Evolutionary conservation across 2,113 vertebrate species (phyloP).

Genomic region (Holacanthus passer): DNA sequence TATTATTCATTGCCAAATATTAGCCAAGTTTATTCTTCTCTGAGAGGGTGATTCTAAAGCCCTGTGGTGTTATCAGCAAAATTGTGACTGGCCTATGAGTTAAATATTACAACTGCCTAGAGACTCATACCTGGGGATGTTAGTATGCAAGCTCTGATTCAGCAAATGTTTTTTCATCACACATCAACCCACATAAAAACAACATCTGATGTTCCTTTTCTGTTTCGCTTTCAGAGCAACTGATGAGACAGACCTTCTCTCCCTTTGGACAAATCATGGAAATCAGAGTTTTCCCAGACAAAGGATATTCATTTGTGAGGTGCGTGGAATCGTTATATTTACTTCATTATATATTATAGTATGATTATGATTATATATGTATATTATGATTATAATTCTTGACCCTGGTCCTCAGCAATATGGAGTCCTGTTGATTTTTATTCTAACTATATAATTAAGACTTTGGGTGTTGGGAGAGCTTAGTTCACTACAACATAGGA

Average conservation of each 20-base stretch:
- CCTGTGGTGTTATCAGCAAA: background rate
- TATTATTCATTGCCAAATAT: background rate
- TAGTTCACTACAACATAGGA: background rate
- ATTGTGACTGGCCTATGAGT: background rate
- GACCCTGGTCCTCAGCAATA: background rate
- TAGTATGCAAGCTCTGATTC: background rate
- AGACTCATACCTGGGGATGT: background rate
- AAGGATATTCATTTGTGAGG: conserved; percentile 98
- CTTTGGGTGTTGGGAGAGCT: background rate
- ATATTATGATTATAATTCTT: too few species aligned
- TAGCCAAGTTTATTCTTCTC: background rate
- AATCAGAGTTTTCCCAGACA: conserved; percentile 97
- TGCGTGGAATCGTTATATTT: conserved; percentile 59
- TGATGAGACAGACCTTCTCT: conserved; percentile 99
- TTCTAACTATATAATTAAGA: background rate
- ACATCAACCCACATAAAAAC: background rate
- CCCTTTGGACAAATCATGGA: conserved; percentile 99
- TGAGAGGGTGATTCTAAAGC: background rate
- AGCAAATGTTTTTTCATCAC: background rate
- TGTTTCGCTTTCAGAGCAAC: conserved; percentile 88
- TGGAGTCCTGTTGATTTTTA: background rate
- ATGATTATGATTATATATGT: too few species aligned
- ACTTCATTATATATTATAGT: background rate
- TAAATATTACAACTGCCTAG: background rate
- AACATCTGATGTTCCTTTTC: background rate